Evolutionary conservation across 2,113 vertebrate genomes (phyloP), one percentile per base, ranked within the genome.

Genomic region (Nothocercus julius): DNA sequence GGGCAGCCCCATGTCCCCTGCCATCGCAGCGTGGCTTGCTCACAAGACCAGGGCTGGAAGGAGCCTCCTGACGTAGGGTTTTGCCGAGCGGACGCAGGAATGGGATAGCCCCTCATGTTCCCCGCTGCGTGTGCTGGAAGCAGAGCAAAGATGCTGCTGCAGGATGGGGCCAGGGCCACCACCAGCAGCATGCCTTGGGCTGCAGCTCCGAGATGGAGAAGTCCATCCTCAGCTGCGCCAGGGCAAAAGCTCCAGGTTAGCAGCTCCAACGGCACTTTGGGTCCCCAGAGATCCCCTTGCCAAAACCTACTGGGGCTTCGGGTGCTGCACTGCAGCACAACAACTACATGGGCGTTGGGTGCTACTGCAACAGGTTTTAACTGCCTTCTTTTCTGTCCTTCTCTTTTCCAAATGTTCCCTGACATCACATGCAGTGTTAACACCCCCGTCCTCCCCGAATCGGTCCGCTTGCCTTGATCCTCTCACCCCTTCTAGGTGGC

Each of bases 401-500:
- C 12, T 13, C 36, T 87, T 82, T 36, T 85, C 92, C 42, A 0
- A 54, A 80, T 8, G 2, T 68, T 76, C 49, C 77, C 84, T 0
- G 1, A 42, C 64, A 20, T 13, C 4, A 83, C 68, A 79, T 69
- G 92, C 45, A 82, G 87, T 81, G 45, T 42, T 45, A 42, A n/a
- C 83, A 49, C 14, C 92, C 82, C 44, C 24, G n/a, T 14, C 15
- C 24, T 24, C 3, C 63, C 28, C 74, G 25, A 44, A 83, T 56
- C 13, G 28, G 13, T 94, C 87, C 80, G 2, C 78, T 88, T 20
- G 61, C 96, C 95, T 94, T 96, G 89, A 94, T 89, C 92, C 95
- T 93, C 36, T 91, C 34, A 49, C 94, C 95, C 92, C 69, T 92
- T 83, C 70, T 89, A 99, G 99, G 99, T 99, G 99, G 99, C 98